Conservation (phyloP, 2,797 vertebrate genomes). For the Adelosebastes latens region DNA sequence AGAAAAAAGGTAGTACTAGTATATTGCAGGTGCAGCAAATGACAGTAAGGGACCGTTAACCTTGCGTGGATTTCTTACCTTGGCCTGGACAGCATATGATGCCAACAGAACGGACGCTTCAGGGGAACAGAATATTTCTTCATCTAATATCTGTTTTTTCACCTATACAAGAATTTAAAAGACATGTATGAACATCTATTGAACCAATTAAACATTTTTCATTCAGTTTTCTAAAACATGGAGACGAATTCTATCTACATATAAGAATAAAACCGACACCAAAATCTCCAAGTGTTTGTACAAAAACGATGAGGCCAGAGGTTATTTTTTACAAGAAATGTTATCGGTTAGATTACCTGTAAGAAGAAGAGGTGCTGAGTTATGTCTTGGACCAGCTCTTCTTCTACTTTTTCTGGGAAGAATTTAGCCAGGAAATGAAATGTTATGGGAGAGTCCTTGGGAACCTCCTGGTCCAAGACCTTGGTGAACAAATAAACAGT, state of each 20-base stretch:
- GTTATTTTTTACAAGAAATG: neutral
- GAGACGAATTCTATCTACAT: neutral
- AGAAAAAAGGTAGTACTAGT: neutral
- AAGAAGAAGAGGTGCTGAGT: conserved; percentile 97
- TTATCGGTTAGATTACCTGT: conserved; percentile 81
- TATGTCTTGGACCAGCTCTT: conserved; percentile 94
- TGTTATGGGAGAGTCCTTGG: conserved; percentile 92
- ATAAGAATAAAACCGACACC: neutral
- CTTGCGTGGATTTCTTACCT: conserved; percentile 78
- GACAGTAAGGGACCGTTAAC: neutral
- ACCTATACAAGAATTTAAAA: conserved; percentile 80
- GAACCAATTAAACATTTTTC: neutral
- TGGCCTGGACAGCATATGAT: conserved; percentile 94
- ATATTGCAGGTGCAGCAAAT: neutral
- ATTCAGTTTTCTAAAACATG: neutral
- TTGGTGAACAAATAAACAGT: conserved; percentile 50
- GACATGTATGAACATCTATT: neutral
- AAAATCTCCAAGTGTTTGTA: neutral
- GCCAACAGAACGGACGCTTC: conserved; percentile 93
- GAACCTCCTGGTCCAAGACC: conserved; percentile 95
- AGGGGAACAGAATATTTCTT: conserved; percentile 95
- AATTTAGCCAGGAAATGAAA: conserved; percentile 95
- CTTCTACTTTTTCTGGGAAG: conserved; percentile 95
- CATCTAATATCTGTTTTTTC: conserved; percentile 95
- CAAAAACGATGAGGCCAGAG: neutral